These are phyloP conservation scores for Lutjanus campechanus DNA, from an alignment of 2,797 vertebrate species.

Conservation along the genomic window DNA sequence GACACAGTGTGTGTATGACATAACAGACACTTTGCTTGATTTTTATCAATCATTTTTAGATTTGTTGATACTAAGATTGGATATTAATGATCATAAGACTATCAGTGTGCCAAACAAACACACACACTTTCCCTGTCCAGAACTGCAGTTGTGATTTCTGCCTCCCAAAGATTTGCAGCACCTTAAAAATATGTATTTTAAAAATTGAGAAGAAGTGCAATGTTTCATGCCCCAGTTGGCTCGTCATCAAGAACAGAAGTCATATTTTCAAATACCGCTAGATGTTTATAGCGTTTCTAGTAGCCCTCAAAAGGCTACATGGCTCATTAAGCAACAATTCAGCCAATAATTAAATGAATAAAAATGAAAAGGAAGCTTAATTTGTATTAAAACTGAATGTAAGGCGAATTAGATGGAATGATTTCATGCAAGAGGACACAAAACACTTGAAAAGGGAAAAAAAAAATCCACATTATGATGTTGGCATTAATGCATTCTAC, in stretches of 20 bases:
- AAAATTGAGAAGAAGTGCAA: background rate
- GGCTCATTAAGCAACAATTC: background rate
- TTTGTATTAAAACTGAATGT: background rate
- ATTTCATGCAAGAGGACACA: too few relatives aligned
- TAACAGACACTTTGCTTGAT: background rate
- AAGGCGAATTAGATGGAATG: background rate
- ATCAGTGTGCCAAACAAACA: too few relatives aligned
- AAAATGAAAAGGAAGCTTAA: background rate
- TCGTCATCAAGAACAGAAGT: background rate
- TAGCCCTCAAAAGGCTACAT: background rate
- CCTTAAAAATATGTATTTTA: background rate
- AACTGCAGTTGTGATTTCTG: background rate
- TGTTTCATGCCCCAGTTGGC: background rate
- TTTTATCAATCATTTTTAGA: too few relatives aligned
- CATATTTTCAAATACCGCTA: background rate
- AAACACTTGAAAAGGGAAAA: too few relatives aligned
- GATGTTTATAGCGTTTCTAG: background rate
- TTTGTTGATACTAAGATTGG: too few relatives aligned
- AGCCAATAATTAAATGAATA: background rate
- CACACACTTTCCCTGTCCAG: too few relatives aligned
- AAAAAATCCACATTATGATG: too few relatives aligned
- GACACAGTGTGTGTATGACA: constrained; percentile 1
- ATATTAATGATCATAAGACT: too few relatives aligned
- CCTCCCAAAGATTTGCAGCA: background rate
- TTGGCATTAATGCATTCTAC: too few relatives aligned